Evolutionary conservation across 2,113 vertebrate genomes (phyloP).

Genomic region (Oreamnos americanus): DNA sequence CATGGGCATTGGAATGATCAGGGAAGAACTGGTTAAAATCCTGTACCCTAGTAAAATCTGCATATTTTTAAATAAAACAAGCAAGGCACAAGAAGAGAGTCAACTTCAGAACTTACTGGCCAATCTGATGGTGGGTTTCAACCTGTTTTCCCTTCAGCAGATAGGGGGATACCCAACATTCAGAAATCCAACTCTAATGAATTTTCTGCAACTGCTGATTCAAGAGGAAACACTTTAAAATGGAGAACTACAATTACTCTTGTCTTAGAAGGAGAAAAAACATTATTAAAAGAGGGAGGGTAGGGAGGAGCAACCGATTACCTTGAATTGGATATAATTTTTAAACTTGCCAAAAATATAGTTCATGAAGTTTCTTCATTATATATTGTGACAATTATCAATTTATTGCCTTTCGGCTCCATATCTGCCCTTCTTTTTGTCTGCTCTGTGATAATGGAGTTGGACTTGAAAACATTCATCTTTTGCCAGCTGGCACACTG

Average conservation of each 20-base stretch:
- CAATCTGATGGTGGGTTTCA: constrained; percentile 93
- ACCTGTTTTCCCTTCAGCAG: constrained; percentile 91
- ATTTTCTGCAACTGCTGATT: constrained; percentile 89
- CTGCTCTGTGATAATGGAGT: not conserved
- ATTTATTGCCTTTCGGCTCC: not conserved
- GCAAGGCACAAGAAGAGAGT: constrained; percentile 87
- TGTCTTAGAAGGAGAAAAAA: constrained; percentile 84
- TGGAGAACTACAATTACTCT: constrained; percentile 89
- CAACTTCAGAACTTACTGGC: constrained; percentile 90
- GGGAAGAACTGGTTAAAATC: constrained; percentile 90
- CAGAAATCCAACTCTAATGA: constrained; percentile 92
- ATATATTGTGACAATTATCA: constrained; percentile 82
- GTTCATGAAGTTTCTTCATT: constrained; percentile 93
- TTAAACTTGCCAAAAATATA: constrained; percentile 93
- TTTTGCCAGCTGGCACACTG: not conserved
- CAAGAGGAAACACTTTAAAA: constrained; percentile 89
- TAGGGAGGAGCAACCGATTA: constrained; percentile 86
- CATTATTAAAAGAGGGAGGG: not conserved
- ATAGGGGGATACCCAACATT: constrained; percentile 90
- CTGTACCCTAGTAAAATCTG: constrained; percentile 91
- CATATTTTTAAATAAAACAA: constrained; percentile 92
- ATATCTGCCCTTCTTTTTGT: not conserved
- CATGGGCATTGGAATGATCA: constrained; percentile 90
- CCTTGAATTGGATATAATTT: constrained; percentile 90
- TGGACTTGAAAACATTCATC: not conserved